Conservation (phyloP, 2,113 vertebrate species). For the Sardina pilchardus region DNA sequence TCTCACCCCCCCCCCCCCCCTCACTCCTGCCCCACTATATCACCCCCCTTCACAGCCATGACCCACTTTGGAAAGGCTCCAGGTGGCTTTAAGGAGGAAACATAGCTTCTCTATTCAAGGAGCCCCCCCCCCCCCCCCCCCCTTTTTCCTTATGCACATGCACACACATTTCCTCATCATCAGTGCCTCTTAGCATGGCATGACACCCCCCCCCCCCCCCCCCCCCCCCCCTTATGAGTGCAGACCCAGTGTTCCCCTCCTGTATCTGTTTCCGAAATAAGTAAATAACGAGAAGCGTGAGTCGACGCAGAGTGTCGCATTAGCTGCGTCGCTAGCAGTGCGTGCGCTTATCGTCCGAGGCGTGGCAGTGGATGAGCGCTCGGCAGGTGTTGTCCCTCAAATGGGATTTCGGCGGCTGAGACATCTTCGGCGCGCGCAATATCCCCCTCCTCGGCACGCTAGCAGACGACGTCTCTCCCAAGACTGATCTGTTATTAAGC, state of each 20-base stretch:
- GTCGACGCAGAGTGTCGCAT: conserved; percentile 62
- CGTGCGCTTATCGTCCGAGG: conserved; percentile 66
- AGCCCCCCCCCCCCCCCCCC: not conserved
- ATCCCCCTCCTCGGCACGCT: conserved; percentile 59
- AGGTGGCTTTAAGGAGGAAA: conserved; percentile 49
- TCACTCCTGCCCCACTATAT: not conserved
- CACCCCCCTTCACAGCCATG: conserved; percentile 21
- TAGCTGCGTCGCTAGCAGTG: conserved; percentile 58
- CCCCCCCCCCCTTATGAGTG: not conserved
- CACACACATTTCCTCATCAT: not conserved
- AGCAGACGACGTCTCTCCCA: conserved; percentile 61
- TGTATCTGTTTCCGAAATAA: not conserved
- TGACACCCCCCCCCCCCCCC: not conserved
- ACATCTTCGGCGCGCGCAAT: conserved; percentile 61
- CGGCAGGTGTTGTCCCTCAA: conserved; percentile 72
- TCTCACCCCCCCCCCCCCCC: not conserved
- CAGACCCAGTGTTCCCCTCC: not conserved
- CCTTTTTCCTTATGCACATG: not conserved
- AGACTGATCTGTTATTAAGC: conserved; percentile 77
- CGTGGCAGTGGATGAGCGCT: conserved; percentile 66
- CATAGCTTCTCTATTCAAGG: conserved; percentile 28
- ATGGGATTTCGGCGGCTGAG: conserved; percentile 69
- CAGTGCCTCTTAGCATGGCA: not conserved
- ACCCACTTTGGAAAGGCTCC: conserved; percentile 43
- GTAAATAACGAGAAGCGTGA: conserved; percentile 41